Evolutionary conservation across 2,797 vertebrate species (phyloP), one percentile per base, ranked within the genome.

Genomic region (Lepus oiostolus): DNA sequence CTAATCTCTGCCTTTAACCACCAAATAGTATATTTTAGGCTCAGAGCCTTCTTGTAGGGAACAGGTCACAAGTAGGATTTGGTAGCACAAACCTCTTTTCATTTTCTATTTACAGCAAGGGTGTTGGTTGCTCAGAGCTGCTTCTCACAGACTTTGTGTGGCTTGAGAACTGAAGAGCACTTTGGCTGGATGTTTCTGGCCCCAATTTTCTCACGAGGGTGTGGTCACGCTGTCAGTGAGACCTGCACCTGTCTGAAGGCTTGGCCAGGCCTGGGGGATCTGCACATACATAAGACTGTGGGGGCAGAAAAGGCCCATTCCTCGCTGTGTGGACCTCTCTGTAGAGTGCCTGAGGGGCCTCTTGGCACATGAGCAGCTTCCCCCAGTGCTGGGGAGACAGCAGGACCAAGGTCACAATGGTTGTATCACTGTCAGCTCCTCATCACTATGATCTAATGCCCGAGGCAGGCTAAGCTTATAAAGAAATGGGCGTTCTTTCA

Each of bases 51-150:
- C 67, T 63, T 35, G 42, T 10, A 80, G 17, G 52, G 32, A 71
- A 42, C 0, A 70, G 22, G 11, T 26, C 47, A 13, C 17, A 86
- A 52, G 35, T 26, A 81, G 47, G 89, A 89, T 84, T 47, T 28
- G 58, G 52, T 60, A 90, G 17, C n/a, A 7, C 72, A 89, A 71
- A 42, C 32, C 95, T 71, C 7, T 91, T 88, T 89, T 85, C 24
- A 87, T 68, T 94, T 81, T 71, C 76, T 63, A 8, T n/a, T 90
- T 85, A 63, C 65, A 75, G 22, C 10, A 90, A 68, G 1, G 35
- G 5, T 67, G 24, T 90, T 75, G n/a, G n/a, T 38, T 54, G 42
- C 26, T 74, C 60, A 22, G 1, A 68, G 17, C 24, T 68, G 30
- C 35, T 17, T 65, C 17, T 67, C 28, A 16, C 7, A 17, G 1